Percentiles rank a stretch among this genome's conserved stretches.
Evolutionary conservation across 2,888 invertebrate species (phyloP).

Genomic region (Sarcophaga subvicina): DNA sequence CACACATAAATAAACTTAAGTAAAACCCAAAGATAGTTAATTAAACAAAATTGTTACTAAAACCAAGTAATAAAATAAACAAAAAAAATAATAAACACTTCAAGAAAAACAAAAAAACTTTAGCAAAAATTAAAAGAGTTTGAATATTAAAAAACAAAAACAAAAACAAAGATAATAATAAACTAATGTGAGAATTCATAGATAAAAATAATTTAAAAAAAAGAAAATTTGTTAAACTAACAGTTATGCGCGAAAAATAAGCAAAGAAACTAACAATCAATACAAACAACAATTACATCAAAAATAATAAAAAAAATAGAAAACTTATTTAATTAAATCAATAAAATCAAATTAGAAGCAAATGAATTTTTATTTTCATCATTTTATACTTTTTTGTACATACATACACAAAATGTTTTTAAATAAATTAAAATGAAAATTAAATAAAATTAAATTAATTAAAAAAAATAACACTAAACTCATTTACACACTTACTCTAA

Average conservation of each 20-base stretch:
- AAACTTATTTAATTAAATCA: neutral
- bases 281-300: neutral
- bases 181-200: neutral
- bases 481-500: too few relatives aligned
- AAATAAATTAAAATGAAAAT: too few relatives aligned
- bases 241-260: neutral
- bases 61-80: neutral
- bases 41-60: conserved; percentile 55
- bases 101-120: conserved; percentile 21
- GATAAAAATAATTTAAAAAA: neutral
- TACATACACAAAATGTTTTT: too few relatives aligned
- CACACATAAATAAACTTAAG: conserved; percentile 17
- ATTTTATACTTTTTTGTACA: too few relatives aligned
- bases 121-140: conserved; percentile 35
- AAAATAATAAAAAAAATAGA: neutral
- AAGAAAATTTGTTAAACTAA: conserved; percentile 31
- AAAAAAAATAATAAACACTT: conserved; percentile 12
- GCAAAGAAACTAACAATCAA: conserved; percentile 10
- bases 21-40: conserved; percentile 21
- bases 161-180: neutral
- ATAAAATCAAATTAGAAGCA: neutral
- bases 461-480: too few relatives aligned
- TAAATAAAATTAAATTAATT: too few relatives aligned
- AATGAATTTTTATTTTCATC: neutral
- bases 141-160: conserved; percentile 12